These are phyloP conservation scores for Mylabris phalerata DNA, from an alignment of 1,140 invertebrate species.

Conservation along the genomic window DNA sequence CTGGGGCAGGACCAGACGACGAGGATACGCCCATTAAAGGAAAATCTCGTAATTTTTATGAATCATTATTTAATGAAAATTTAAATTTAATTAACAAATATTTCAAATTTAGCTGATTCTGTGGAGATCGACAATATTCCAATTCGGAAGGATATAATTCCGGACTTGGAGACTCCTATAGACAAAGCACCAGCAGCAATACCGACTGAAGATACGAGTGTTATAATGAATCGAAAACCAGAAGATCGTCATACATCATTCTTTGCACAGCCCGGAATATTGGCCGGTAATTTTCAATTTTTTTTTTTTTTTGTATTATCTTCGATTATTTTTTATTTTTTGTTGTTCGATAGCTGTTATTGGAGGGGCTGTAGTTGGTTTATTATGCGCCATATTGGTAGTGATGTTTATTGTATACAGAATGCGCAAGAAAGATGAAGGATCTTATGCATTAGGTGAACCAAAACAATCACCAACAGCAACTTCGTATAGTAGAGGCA, in stretches of 20 bases:
- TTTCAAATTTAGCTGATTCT: neutral
- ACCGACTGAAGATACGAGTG: slow-evolving; percentile 23
- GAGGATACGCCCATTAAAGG: slow-evolving; percentile 40
- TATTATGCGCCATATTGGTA: slow-evolving; percentile 94
- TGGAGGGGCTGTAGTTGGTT: slow-evolving; percentile 93
- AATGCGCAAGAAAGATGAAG: slow-evolving; percentile 99
- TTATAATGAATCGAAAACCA: slow-evolving; percentile 71
- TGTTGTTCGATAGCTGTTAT: slow-evolving; percentile 73
- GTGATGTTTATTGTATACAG: slow-evolving; percentile 99
- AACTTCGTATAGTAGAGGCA: slow-evolving; percentile 83
- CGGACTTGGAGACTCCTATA: too few relatives aligned
- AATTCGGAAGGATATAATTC: too few relatives aligned
- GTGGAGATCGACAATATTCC: too few relatives aligned
- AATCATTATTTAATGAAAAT: neutral
- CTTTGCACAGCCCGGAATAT: slow-evolving; percentile 89
- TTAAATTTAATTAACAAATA: neutral
- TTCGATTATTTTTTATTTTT: neutral
- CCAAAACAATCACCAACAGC: slow-evolving; percentile 86
- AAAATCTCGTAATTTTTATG: slow-evolving; percentile 1
- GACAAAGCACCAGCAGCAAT: neutral
- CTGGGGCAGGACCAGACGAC: slow-evolving; percentile 62
- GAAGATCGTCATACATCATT: slow-evolving; percentile 81
- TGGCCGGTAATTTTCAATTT: slow-evolving; percentile 66
- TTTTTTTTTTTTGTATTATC: neutral
- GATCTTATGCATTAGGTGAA: slow-evolving; percentile 95